phyloP scores from a whole-genome alignment of 2,888 invertebrate species.

The Zaprionus bogoriensis region DNA sequence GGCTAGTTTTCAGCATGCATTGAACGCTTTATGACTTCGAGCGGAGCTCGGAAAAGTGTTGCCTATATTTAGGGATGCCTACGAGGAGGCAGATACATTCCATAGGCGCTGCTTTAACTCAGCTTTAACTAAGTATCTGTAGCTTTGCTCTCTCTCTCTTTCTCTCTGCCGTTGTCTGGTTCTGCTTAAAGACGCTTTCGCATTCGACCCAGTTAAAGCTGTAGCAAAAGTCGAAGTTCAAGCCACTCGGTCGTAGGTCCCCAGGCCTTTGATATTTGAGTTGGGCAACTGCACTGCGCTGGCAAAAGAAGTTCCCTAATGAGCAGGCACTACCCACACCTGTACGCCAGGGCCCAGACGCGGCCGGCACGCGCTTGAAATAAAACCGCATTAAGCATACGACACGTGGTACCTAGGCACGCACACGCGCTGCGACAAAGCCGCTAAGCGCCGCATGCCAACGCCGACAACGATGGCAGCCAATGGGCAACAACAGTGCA shows the following conservation, averaged over 20 bases:
- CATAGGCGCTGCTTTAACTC: neutral
- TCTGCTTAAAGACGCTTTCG: no score
- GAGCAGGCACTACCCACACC: slow-evolving; percentile 10
- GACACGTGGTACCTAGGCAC: slow-evolving; percentile 61
- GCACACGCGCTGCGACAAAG: slow-evolving; percentile 40
- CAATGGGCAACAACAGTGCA: slow-evolving; percentile 30
- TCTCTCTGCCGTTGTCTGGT: no score
- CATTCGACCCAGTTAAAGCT: no score
- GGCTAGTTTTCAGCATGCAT: slow-evolving; percentile 38
- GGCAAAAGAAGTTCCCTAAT: slow-evolving; percentile 16
- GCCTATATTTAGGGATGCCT: slow-evolving; percentile 23
- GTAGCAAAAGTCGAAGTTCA: no score
- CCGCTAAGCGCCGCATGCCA: slow-evolving; percentile 25
- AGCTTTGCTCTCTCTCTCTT: no score
- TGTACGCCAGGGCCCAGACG: slow-evolving; percentile 9
- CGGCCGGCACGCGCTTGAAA: slow-evolving; percentile 60
- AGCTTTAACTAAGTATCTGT: no score
- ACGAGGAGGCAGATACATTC: no score
- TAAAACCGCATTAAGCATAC: slow-evolving; percentile 72
- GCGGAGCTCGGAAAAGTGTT: slow-evolving; percentile 22
- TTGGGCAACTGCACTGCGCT: slow-evolving; percentile 37
- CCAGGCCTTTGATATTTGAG: slow-evolving; percentile 26
- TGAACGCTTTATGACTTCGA: slow-evolving; percentile 29
- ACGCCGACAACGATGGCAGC: slow-evolving; percentile 14
- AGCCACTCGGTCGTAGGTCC: neutral